Conservation (phyloP, 2,113 vertebrate species). For the Marmota monax region DNA sequence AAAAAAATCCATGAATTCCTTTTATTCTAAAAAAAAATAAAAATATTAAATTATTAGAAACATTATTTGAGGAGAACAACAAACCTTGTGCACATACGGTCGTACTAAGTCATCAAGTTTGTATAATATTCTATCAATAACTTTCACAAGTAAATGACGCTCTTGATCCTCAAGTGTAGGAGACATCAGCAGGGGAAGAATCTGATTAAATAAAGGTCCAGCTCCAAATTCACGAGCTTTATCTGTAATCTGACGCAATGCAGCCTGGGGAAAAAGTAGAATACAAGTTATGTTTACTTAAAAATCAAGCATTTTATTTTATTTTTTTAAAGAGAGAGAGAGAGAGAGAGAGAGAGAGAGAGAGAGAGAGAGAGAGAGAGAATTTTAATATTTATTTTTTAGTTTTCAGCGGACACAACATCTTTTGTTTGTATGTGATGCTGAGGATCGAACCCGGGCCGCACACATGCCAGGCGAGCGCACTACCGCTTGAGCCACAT, state of each 20-base stretch:
- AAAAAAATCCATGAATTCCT: neutral
- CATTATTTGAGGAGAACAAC: constrained; percentile 26
- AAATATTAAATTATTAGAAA: neutral
- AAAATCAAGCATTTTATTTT: neutral
- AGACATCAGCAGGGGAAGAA: constrained; percentile 98
- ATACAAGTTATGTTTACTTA: neutral
- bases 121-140: constrained; percentile 99
- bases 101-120: constrained; percentile 98
- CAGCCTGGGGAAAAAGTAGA: constrained; percentile 89
- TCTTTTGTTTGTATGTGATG: no score
- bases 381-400: no score
- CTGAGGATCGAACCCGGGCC: no score
- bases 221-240: constrained; percentile 99
- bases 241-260: constrained; percentile 97
- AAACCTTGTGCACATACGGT: constrained; percentile 98
- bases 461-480: no score
- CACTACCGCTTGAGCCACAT: no score
- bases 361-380: no score
- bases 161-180: constrained; percentile 99
- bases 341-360: no score
- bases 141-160: constrained; percentile 98
- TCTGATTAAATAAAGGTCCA: constrained; percentile 98
- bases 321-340: no score
- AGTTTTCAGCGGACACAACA: no score
- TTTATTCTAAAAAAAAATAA: constrained; percentile 33